phyloP scores from a whole-genome alignment of 2,797 vertebrate genomes.

The Mormyrops attenuatus region DNA sequence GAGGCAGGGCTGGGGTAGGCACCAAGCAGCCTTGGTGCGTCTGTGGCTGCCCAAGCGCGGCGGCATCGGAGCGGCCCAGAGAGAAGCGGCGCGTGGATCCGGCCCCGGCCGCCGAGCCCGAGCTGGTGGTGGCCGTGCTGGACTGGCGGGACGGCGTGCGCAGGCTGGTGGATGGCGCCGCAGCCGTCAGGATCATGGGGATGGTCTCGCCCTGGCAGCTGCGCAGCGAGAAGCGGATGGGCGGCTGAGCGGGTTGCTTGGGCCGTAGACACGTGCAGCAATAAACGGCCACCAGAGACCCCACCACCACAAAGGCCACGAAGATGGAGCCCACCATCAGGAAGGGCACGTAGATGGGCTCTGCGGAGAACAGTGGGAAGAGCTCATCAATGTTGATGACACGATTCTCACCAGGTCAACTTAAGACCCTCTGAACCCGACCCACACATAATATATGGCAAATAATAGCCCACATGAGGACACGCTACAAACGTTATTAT shows the following conservation, averaged over 20 bases:
- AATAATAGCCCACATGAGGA: not conserved
- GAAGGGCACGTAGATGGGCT: slow-evolving; percentile 93
- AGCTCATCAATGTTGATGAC: not conserved
- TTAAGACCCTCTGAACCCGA: not conserved
- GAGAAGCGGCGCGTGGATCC: slow-evolving; percentile 81
- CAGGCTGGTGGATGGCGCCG: slow-evolving; percentile 61
- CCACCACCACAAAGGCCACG: slow-evolving; percentile 89
- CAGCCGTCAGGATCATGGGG: slow-evolving; percentile 88
- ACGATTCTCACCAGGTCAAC: not conserved
- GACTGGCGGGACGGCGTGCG: slow-evolving; percentile 86
- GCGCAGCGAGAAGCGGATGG: slow-evolving; percentile 85
- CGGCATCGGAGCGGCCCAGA: slow-evolving; percentile 62
- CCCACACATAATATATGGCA: not conserved
- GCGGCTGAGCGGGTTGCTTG: slow-evolving; percentile 83
- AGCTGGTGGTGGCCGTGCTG: slow-evolving; percentile 88
- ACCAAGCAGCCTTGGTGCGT: slow-evolving; percentile 66
- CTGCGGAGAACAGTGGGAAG: slow-evolving; percentile 49
- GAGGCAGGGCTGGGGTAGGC: slow-evolving; percentile 60
- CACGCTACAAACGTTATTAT: not conserved
- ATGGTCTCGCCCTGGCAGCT: slow-evolving; percentile 92
- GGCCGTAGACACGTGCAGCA: slow-evolving; percentile 94
- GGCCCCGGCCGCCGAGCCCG: slow-evolving; percentile 75
- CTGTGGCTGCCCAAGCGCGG: slow-evolving; percentile 44
- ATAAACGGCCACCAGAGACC: slow-evolving; percentile 87
- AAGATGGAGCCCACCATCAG: slow-evolving; percentile 96